Base-by-base conservation (phyloP, 2,888 invertebrate species). In the Formica aserva region DNA sequence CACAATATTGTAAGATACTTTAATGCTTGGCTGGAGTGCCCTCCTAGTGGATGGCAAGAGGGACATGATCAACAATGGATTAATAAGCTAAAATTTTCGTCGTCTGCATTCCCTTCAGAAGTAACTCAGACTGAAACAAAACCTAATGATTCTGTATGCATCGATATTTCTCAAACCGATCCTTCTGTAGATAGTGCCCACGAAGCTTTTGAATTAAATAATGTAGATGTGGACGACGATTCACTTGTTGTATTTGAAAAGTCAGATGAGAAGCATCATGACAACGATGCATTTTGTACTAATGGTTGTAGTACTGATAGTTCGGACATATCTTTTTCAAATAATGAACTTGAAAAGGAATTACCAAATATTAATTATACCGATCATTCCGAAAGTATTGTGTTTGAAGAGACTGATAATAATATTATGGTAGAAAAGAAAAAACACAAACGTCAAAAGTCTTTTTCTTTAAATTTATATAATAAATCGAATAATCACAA, bases 1-100 rank as follows among this genome's bases (percentile, higher is more conserved):
- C 97, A 97, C 65, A 97, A 99, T 94, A 99, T 99, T 90, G 99
- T 99, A 75, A 96, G 99, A 1, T 99, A 99, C 95, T 98, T 97
- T 95, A 97, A 98, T 95, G 97, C 99, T 0, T 99, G 99, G 99
- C 96, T 98, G 0, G 99, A 99, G 95, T 96, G 97, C 83, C 99
- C 99, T 11, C 99, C 99, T 3, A 95, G 96, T 11, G 97, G 97
- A 9, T 99, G 99, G 98, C 97, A 98, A 94, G 97, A 98, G 91
- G 96, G 96, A 41, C 96, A 97, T 66, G 99, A 99, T 95, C 95
- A 96, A 35, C 94, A 96, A 6, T 96, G 96, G 96, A 95, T 96
- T 90, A 94, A 95, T 41, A 91, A 92, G 32, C 85, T 89, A 4
- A 91, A 89, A 22, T 90, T 92, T 26, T 87, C 91, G 3, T 88